Percentiles rank a stretch among this genome's conserved stretches.
These are phyloP conservation scores for Tricholaema leucomelas DNA, from an alignment of 2,113 vertebrate genomes.

Conservation along the genomic window DNA sequence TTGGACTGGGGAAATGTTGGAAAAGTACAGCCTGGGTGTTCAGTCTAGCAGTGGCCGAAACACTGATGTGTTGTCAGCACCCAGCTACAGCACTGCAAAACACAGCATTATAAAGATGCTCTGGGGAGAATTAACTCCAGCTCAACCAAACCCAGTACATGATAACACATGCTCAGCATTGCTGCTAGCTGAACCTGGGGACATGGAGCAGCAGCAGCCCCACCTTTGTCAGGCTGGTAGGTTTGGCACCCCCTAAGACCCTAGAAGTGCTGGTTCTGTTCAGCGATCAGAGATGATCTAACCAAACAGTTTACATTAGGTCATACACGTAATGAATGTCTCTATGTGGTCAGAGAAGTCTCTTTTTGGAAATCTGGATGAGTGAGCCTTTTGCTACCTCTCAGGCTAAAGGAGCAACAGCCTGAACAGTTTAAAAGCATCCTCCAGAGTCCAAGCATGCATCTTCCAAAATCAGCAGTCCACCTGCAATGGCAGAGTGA, in stretches of 20 bases:
- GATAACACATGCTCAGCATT: background rate
- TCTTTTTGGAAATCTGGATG: background rate
- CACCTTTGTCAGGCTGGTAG: fast-evolving
- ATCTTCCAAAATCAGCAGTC: background rate
- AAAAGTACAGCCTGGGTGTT: no score
- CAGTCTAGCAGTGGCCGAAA: no score
- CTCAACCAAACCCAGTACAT: no score
- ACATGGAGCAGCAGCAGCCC: background rate
- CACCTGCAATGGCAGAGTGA: fast-evolving
- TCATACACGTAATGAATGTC: background rate
- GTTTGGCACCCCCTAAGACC: background rate
- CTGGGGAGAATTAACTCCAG: no score
- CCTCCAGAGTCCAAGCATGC: background rate
- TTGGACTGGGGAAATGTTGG: no score
- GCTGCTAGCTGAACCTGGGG: background rate
- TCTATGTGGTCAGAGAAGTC: background rate
- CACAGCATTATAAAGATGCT: no score
- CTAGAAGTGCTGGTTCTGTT: background rate
- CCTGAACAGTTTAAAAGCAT: background rate
- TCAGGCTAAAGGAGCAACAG: background rate
- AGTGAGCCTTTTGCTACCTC: background rate
- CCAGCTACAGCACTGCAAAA: no score
- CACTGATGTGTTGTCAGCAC: no score
- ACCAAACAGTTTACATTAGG: background rate
- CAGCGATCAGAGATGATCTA: background rate